Evolutionary conservation across 2,113 vertebrate species (phyloP), one percentile per base, ranked within the genome.

Genomic region (Heterotis niloticus): DNA sequence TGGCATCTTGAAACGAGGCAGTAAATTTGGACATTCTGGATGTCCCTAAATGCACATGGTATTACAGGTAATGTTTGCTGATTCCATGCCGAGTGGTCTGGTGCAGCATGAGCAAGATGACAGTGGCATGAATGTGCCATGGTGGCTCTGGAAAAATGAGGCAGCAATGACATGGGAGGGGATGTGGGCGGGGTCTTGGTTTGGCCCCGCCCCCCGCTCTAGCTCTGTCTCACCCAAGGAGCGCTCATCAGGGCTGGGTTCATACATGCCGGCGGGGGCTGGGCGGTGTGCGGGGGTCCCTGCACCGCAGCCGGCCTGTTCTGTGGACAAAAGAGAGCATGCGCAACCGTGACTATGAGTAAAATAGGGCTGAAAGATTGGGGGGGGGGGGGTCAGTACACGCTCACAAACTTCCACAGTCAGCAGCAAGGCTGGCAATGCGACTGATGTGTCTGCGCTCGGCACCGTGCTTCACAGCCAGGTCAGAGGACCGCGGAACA

Each of bases 291-390:
- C 74, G 88, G 86, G 52, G 89, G 85, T 80, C 88, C 89, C 81
- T 93, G 91, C 80, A 89, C 89, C 73, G 91, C 90, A 67, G 88
- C 82, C 64, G 90, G 90, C 88, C 91, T 91, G 89, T 92, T 93
- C 91, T 93, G 87, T 82, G 88, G 89, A 91, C 51, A 77, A 90
- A 82, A 92, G 79, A 85, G 78, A 89, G 85, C 69, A 86, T 82
- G 79, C 75, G 54, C 23, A 79, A 77, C 62, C n/a, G 64, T 85
- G 60, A 87, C 77, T 16, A 75, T 67, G 16, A 75, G 59, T 54
- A 34, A 4, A 34, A 18, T n/a, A 7, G 5, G 17, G 5, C 54
- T 0, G 5, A 20, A 56, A 24, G 65, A 4, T 12, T 3, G 68
- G 12, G 29, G 67, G 23, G 0, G 23, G 24, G 13, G 51, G 28